A percentile compares a stretch with the other conserved stretches of the same genome.
Evolutionary conservation across 2,888 invertebrate genomes (phyloP).

Genomic region (Baccha elongata): DNA sequence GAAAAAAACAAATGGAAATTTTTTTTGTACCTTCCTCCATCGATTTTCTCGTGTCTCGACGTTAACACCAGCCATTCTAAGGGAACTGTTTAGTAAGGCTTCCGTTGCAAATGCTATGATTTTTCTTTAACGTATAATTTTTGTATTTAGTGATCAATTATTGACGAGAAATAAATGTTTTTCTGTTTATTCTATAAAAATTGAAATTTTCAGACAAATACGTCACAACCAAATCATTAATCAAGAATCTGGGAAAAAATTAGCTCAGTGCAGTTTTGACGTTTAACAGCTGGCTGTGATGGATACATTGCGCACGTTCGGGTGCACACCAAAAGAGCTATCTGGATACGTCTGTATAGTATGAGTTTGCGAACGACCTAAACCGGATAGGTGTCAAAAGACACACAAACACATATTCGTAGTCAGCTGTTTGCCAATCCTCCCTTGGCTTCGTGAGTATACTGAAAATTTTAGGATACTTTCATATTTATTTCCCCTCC

Average conservation of each 20-base stretch:
- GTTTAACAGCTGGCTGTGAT: constrained; percentile 48
- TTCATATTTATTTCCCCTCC: too few relatives aligned
- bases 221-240: constrained; percentile 47
- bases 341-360: too few relatives aligned
- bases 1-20: constrained; percentile 9
- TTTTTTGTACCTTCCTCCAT: constrained; percentile 74
- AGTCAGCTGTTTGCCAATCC: too few relatives aligned
- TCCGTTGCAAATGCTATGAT: constrained; percentile 38
- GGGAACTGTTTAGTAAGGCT: constrained; percentile 39
- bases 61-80: constrained; percentile 72
- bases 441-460: too few relatives aligned
- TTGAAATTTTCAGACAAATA: constrained; percentile 30
- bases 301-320: constrained; percentile 14
- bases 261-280: constrained; percentile 30
- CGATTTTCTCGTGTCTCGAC: constrained; percentile 74
- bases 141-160: not conserved
- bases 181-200: not conserved
- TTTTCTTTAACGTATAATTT: not conserved
- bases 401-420: too few relatives aligned
- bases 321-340: too few relatives aligned
- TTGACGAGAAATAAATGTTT: not conserved
- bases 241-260: constrained; percentile 43
- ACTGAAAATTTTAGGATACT: too few relatives aligned
- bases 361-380: too few relatives aligned
- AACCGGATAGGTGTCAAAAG: too few relatives aligned